Evolutionary conservation across 92 coral and sea anemone genomes (phyloP), one percentile per base, ranked within the genome.

Genomic region (Porites divaricata): DNA sequence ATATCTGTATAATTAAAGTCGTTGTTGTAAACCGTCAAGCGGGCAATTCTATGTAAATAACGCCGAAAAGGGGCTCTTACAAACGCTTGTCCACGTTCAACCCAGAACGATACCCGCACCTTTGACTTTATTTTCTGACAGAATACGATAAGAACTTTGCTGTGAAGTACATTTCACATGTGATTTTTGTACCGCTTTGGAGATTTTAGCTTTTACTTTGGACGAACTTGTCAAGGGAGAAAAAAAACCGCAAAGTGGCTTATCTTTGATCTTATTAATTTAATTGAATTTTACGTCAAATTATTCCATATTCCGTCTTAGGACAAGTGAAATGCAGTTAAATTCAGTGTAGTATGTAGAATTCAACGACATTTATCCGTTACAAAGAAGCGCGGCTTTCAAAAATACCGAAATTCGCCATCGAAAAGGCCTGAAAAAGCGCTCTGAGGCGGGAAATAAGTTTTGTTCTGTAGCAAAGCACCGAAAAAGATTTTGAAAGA

Each of bases 171-270:
- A n/a, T n/a, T n/a, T n/a, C n/a, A n/a, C n/a, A n/a, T n/a, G n/a
- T n/a, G n/a, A n/a, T n/a, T n/a, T n/a, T n/a, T n/a, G n/a, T n/a
- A n/a, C 80, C 80, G 35, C 80, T 76, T 76, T 25, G 24, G 80
- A 76, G 24, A 76, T 76, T 76, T 76, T 25, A 54, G 35, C 52
- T 76, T 54, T 45, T 76, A 14, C 80, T 59, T 76, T 23, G 7
- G 15, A 54, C 54, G 24, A 61, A 76, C 22, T 59, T 58, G 24
- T 25, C 19, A 59, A 68, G n/a, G n/a, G n/a, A n/a, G n/a, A n/a
- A n/a, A n/a, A n/a, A n/a, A 25, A 57, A 25, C 69, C 19, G 10
- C 80, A 9, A 15, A 25, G 70, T 76, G 6, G 23, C 56, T 51
- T 76, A 6, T 58, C 69, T 76, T 76, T 23, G 14, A 76, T 76